Evolutionary conservation across 2,113 vertebrate genomes (phyloP).

Genomic region (Coturnix japonica): DNA sequence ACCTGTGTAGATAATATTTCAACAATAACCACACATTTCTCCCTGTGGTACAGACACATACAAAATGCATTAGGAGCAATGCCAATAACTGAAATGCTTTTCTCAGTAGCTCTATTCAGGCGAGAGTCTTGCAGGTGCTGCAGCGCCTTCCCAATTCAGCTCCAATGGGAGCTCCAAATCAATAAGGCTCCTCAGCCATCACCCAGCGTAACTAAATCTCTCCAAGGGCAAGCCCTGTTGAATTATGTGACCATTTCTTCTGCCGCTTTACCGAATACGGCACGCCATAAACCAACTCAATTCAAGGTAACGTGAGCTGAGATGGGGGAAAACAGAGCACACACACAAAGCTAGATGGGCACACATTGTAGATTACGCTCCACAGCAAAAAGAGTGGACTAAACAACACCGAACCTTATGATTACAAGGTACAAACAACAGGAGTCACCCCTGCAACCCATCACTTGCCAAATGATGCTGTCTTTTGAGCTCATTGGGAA

Average conservation of each 20-base stretch:
- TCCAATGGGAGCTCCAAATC: constrained; percentile 72
- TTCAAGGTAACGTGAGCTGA: constrained; percentile 32
- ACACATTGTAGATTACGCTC: fast-evolving
- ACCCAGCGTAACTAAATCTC: constrained; percentile 60
- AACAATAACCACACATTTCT: constrained; percentile 54
- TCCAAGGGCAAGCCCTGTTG: constrained; percentile 64
- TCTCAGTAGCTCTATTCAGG: constrained; percentile 59
- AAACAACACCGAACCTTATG: fast-evolving
- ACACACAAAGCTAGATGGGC: not conserved
- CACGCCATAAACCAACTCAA: constrained; percentile 11
- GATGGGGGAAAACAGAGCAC: not conserved
- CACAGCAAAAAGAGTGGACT: fast-evolving
- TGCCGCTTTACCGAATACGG: constrained; percentile 17
- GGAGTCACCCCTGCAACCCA: fast-evolving
- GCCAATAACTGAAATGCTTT: constrained; percentile 64
- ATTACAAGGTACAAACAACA: fast-evolving
- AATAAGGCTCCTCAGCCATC: constrained; percentile 64
- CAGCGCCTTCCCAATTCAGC: constrained; percentile 47
- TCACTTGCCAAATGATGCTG: fast-evolving
- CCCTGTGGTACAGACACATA: constrained; percentile 56
- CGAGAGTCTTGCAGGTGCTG: constrained; percentile 62
- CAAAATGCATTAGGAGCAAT: constrained; percentile 63
- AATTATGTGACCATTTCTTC: constrained; percentile 38
- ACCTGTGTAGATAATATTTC: constrained; percentile 51
- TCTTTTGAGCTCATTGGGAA: fast-evolving